phyloP scores from a whole-genome alignment of 2,797 vertebrate genomes.

The Thaleichthys pacificus region DNA sequence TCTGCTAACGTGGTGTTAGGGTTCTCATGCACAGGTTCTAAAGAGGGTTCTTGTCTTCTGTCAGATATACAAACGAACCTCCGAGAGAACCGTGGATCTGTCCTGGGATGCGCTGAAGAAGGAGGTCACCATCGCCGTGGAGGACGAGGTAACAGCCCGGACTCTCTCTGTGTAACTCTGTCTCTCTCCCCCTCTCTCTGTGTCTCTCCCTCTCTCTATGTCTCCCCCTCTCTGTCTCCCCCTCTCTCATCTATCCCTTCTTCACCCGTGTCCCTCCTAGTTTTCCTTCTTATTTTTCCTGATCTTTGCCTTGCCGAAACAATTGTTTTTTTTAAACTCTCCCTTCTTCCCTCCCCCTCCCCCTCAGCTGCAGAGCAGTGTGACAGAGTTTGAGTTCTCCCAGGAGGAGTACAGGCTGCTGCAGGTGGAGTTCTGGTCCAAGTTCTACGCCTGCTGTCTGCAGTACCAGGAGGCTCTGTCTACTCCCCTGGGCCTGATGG shows the following conservation, averaged over 20 bases:
- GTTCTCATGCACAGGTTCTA: not conserved
- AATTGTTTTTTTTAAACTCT: not conserved
- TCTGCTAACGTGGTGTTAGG: not conserved
- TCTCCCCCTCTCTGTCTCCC: not conserved
- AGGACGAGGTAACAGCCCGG: constrained; percentile 80
- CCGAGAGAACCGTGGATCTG: constrained; percentile 76
- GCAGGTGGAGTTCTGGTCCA: constrained; percentile 94
- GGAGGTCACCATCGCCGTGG: constrained; percentile 89
- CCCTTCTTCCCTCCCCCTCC: not conserved
- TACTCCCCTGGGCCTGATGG: constrained; percentile 82
- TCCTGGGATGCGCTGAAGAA: constrained; percentile 88
- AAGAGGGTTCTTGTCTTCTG: not conserved
- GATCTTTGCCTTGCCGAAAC: not conserved
- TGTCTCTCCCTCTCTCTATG: not conserved
- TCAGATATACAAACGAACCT: constrained; percentile 88
- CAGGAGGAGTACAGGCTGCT: constrained; percentile 91
- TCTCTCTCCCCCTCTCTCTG: constrained; percentile 1
- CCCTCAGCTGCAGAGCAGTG: constrained; percentile 85
- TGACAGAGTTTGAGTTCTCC: constrained; percentile 91
- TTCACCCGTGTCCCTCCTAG: not conserved
- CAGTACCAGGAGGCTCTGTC: constrained; percentile 93
- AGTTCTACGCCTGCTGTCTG: constrained; percentile 92
- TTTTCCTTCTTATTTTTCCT: not conserved
- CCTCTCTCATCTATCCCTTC: not conserved
- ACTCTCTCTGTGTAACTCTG: not conserved